These are phyloP conservation scores for Nannospalax galili DNA, from an alignment of 2,113 vertebrate species.

Conservation along the genomic window DNA sequence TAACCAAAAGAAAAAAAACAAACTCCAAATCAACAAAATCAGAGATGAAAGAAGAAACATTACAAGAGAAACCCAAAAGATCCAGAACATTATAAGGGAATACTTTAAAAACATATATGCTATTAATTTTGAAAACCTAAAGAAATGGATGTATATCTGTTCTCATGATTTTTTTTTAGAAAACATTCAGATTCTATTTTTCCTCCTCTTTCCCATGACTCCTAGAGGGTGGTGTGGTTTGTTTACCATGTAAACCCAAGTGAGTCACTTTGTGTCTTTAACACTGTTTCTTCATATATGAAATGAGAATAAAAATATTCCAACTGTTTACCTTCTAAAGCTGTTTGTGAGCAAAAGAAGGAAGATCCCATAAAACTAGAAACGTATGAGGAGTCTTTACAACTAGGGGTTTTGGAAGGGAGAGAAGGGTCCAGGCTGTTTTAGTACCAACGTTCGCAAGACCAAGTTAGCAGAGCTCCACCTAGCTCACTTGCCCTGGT, in stretches of 20 bases:
- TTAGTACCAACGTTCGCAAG: neutral
- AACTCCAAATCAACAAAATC: too few relatives aligned
- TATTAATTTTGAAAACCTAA: too few relatives aligned
- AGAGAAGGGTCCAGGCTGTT: neutral
- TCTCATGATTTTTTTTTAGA: slow-evolving; percentile 41
- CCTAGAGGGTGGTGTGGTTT: neutral
- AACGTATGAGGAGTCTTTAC: neutral
- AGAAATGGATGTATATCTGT: too few relatives aligned
- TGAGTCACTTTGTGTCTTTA: slow-evolving; percentile 27
- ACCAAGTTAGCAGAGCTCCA: neutral
- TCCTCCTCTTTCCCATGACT: neutral
- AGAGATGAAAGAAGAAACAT: too few relatives aligned
- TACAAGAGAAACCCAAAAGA: too few relatives aligned
- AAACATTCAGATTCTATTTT: neutral
- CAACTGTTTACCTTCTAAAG: neutral
- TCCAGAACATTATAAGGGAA: too few relatives aligned
- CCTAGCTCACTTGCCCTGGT: neutral
- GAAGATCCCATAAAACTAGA: neutral
- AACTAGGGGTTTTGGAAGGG: neutral
- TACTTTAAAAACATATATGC: too few relatives aligned
- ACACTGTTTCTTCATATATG: neutral
- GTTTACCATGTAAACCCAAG: neutral
- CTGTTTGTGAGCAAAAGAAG: neutral
- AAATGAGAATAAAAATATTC: neutral
- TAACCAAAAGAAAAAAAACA: too few relatives aligned